Evolutionary conservation across 2,888 invertebrate genomes (phyloP).

Genomic region (Habrosyne pyritoides): DNA sequence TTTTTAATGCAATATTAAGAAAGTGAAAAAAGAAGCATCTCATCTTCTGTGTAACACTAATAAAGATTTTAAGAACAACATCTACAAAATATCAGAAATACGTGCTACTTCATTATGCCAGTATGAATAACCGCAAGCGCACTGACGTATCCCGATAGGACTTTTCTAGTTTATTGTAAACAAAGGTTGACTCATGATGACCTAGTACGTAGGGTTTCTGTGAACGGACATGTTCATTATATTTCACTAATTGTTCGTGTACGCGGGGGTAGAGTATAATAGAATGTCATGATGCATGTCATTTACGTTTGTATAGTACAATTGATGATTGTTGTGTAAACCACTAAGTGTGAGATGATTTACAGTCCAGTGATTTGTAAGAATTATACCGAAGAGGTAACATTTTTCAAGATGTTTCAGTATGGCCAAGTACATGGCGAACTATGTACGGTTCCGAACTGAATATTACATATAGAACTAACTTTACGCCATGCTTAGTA

Average conservation of each 20-base stretch:
- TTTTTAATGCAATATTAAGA: no score
- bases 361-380: not conserved
- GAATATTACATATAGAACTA: no score
- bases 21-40: no score
- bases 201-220: slow-evolving; percentile 33
- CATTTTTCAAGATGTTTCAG: no score
- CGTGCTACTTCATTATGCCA: not conserved
- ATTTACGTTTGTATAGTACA: not conserved
- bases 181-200: slow-evolving; percentile 56
- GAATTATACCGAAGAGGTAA: no score
- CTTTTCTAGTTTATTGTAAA: slow-evolving; percentile 42
- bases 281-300: not conserved
- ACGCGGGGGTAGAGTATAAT: not conserved
- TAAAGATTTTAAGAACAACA: not conserved
- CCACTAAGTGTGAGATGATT: not conserved
- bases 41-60: no score
- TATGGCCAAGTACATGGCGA: no score
- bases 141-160: slow-evolving; percentile 10
- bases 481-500: no score
- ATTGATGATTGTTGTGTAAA: not conserved
- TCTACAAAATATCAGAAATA: not conserved
- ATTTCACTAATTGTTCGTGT: not conserved
- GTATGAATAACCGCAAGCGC: slow-evolving; percentile 6
- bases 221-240: slow-evolving; percentile 19
- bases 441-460: no score